A percentile compares a stretch with the other conserved stretches of the same genome.
Evolutionary conservation across 2,888 invertebrate species (phyloP).

Genomic region (Agrochola circellaris): DNA sequence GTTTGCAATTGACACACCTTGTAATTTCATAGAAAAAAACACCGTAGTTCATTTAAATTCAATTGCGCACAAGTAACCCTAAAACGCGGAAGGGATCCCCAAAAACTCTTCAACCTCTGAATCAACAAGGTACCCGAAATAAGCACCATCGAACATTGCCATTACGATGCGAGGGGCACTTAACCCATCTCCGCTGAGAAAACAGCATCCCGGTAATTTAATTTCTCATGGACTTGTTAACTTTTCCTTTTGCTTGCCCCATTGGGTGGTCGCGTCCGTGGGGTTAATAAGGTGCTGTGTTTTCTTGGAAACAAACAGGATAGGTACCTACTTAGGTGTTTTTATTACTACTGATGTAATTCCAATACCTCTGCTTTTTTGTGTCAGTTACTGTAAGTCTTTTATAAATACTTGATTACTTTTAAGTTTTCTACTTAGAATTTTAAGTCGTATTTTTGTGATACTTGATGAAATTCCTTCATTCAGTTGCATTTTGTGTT

Average conservation of each 20-base stretch:
- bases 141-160: conserved; percentile 51
- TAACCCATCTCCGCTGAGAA: conserved; percentile 65
- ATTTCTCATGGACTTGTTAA: conserved; percentile 64
- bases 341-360: not conserved
- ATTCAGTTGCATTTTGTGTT: no score
- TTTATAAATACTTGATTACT: no score
- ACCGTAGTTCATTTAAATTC: not conserved
- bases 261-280: conserved; percentile 16
- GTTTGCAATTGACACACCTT: not conserved
- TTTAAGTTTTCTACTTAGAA: no score
- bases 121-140: conserved; percentile 54
- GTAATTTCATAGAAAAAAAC: not conserved
- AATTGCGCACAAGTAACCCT: conserved; percentile 13
- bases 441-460: no score
- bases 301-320: conserved; percentile 9
- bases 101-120: conserved; percentile 29
- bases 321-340: not conserved
- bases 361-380: not conserved
- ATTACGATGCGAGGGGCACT: conserved; percentile 56
- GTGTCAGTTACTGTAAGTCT: no score
- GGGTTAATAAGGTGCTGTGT: conserved; percentile 22
- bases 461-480: no score
- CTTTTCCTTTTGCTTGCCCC: conserved; percentile 33
- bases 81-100: conserved; percentile 31
- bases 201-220: conserved; percentile 69